Base-by-base conservation (phyloP, 1,140 invertebrate species). In the Periplaneta americana region DNA sequence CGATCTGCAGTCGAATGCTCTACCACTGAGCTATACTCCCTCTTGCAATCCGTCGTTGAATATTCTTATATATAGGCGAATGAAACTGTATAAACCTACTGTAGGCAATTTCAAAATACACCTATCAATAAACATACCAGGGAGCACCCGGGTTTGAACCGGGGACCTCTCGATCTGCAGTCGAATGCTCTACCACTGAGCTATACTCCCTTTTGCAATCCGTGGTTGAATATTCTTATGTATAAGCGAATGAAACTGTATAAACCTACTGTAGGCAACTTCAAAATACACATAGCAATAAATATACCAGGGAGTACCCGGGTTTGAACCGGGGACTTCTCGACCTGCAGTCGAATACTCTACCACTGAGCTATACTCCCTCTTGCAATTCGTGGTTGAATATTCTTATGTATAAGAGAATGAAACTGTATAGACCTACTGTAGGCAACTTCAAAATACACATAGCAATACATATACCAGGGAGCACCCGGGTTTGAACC, bases 1-100 rank as follows among this genome's bases (percentile, higher is more conserved):
- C 95, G 95, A 96, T 96, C 93, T 95, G 94, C 94, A 95, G 94
- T 95, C 94, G 93, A 95, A 95, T 95, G 94, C 94, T 95, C 94
- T 95, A 95, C 95, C 94, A 94, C 94, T n/a, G n/a, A n/a, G n/a
- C n/a, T n/a, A n/a, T n/a, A n/a, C n/a, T n/a, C n/a, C n/a, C n/a
- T n/a, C n/a, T n/a, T n/a, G n/a, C n/a, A n/a, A n/a, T n/a, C n/a
- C n/a, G n/a, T n/a, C n/a, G n/a, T n/a, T n/a, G n/a, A n/a, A n/a
- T n/a, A n/a, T n/a, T n/a, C n/a, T n/a, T n/a, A n/a, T n/a, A n/a
- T n/a, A n/a, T n/a, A n/a, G n/a, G n/a, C n/a, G n/a, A n/a, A n/a
- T n/a, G n/a, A n/a, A n/a, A n/a, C n/a, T n/a, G n/a, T n/a, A n/a
- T n/a, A n/a, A n/a, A n/a, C n/a, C n/a, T n/a, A n/a, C n/a, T n/a